A percentile compares a stretch with the other conserved stretches of the same genome.
phyloP scores from a whole-genome alignment of 2,888 invertebrate species.

The Leucania comma region DNA sequence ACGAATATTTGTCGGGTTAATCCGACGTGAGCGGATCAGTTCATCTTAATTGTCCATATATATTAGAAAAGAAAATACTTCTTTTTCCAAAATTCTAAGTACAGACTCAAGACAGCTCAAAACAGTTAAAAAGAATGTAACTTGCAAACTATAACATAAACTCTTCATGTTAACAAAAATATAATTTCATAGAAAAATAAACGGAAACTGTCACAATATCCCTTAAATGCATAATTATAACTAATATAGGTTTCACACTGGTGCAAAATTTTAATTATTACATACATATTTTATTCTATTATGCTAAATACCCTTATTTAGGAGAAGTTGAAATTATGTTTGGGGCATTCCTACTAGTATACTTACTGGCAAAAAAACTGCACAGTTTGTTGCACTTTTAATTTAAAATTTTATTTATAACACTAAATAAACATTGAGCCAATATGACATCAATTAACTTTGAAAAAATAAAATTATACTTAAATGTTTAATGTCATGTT shows the following conservation, averaged over 20 bases:
- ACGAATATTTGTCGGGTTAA: too few species aligned
- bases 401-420: constrained; percentile 20
- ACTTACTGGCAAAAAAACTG: constrained; percentile 66
- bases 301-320: constrained; percentile 43
- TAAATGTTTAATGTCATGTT: constrained; percentile 32
- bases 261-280: constrained; percentile 67
- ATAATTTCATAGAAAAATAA: constrained; percentile 48
- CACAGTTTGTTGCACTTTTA: constrained; percentile 55
- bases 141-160: constrained; percentile 47
- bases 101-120: neutral
- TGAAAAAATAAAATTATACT: constrained; percentile 14
- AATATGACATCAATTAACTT: constrained; percentile 42
- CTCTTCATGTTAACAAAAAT: constrained; percentile 61
- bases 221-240: constrained; percentile 78
- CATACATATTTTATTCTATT: constrained; percentile 36
- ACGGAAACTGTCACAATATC: constrained; percentile 48
- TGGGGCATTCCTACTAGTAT: constrained; percentile 52
- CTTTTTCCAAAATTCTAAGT: neutral
- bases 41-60: neutral
- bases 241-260: constrained; percentile 72
- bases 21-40: neutral
- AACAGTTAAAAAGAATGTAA: constrained; percentile 20
- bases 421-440: constrained; percentile 43
- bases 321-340: constrained; percentile 30
- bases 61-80: neutral